phyloP scores from a whole-genome alignment of 2,797 vertebrate genomes.

The Melanotaenia pygmaea region DNA sequence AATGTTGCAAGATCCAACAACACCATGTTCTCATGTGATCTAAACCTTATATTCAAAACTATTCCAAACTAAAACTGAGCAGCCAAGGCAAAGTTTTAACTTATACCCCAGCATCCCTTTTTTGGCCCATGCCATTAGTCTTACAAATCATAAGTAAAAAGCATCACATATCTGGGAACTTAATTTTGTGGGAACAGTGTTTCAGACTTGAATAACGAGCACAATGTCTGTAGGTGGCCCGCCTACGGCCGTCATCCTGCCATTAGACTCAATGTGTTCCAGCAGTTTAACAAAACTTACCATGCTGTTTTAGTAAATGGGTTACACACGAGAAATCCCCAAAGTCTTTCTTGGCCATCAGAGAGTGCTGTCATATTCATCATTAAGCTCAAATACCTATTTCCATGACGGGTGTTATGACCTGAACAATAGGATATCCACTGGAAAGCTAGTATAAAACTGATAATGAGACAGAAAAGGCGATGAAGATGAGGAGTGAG shows the following conservation, averaged over 20 bases:
- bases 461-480: slow-evolving; percentile 40
- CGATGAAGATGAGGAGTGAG: slow-evolving; percentile 9
- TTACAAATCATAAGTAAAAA: slow-evolving; percentile 30
- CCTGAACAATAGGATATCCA: slow-evolving; percentile 35
- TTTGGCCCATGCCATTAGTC: neutral
- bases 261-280: slow-evolving; percentile 11
- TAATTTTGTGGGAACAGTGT: slow-evolving; percentile 16
- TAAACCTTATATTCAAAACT: neutral
- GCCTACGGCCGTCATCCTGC: slow-evolving; percentile 20
- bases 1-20: neutral
- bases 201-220: slow-evolving; percentile 57
- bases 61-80: neutral
- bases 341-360: slow-evolving; percentile 10
- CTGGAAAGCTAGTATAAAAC: slow-evolving; percentile 16
- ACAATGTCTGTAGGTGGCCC: slow-evolving; percentile 40
- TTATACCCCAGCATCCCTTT: neutral
- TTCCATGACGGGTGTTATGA: slow-evolving; percentile 36
- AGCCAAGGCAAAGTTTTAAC: too few relatives aligned
- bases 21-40: neutral
- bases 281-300: slow-evolving; percentile 41
- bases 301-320: slow-evolving; percentile 25
- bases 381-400: slow-evolving; percentile 25
- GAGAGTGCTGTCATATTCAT: slow-evolving; percentile 23
- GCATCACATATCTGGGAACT: slow-evolving; percentile 19
- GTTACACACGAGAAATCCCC: slow-evolving; percentile 26